Percentiles rank a stretch among this genome's conserved stretches.
Evolutionary conservation across 1,140 invertebrate species (phyloP).

Genomic region (Dryas iulia): DNA sequence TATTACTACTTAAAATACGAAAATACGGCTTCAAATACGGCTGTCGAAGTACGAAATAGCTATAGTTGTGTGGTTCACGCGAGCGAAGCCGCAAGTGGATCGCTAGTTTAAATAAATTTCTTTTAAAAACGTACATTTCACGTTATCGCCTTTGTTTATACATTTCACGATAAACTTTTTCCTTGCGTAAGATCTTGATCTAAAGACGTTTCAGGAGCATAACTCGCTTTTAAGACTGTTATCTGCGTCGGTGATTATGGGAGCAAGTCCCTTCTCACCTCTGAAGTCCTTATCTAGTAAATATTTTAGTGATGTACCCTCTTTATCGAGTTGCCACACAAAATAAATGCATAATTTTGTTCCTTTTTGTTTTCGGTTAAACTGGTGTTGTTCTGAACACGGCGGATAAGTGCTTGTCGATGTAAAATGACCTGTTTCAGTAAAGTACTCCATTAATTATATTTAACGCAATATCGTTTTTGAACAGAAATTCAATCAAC

Average conservation of each 20-base stretch:
- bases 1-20: too few species aligned
- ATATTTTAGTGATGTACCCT: conserved; percentile 28
- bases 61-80: too few species aligned
- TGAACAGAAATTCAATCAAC: conserved; percentile 5
- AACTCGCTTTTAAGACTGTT: conserved; percentile 26
- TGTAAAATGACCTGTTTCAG: conserved; percentile 33
- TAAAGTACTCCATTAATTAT: conserved; percentile 31
- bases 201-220: conserved; percentile 20
- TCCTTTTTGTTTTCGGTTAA: conserved; percentile 3
- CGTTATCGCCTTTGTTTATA: conserved; percentile 17
- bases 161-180: conserved; percentile 20
- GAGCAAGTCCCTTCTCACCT: conserved; percentile 29
- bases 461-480: conserved; percentile 10
- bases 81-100: too few species aligned
- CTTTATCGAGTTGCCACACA: conserved; percentile 6
- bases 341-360: conserved; percentile 15
- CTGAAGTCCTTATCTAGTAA: conserved; percentile 27
- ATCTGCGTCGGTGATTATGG: conserved; percentile 27
- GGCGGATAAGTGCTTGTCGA: conserved; percentile 37
- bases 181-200: conserved; percentile 15
- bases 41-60: too few species aligned
- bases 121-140: neutral
- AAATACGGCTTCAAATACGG: too few species aligned
- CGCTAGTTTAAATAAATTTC: neutral
- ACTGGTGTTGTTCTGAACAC: conserved; percentile 1